Percentiles rank a stretch among this genome's conserved stretches.
Evolutionary conservation across 2,888 invertebrate species (phyloP).

Genomic region (Ganaspis brasiliensis): DNA sequence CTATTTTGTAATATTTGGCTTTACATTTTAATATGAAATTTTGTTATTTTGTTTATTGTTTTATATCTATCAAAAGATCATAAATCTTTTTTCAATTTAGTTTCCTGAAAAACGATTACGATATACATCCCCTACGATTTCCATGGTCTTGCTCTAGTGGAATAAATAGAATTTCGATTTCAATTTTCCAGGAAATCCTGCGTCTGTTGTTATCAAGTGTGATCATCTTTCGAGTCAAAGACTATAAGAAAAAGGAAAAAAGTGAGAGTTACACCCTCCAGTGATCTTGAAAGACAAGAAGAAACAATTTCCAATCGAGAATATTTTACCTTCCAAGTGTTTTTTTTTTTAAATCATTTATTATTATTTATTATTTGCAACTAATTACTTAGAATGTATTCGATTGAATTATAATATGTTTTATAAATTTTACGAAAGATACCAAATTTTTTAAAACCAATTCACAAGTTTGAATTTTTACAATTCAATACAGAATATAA

Average conservation of each 20-base stretch:
- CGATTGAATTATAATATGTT: too few relatives aligned
- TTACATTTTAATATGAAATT: too few relatives aligned
- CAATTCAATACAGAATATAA: too few relatives aligned
- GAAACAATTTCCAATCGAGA: not conserved
- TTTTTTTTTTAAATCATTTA: too few relatives aligned
- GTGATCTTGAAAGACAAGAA: not conserved
- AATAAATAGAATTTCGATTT: not conserved
- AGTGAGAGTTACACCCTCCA: not conserved
- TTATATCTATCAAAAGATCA: too few relatives aligned
- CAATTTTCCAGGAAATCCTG: constrained; percentile 7
- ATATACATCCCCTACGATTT: not conserved
- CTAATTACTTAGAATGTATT: too few relatives aligned
- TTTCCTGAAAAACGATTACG: not conserved
- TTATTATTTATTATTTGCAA: too few relatives aligned
- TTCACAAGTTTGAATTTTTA: too few relatives aligned
- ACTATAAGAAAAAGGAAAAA: not conserved
- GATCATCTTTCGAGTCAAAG: constrained; percentile 11
- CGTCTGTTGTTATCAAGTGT: not conserved
- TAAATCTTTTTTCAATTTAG: not conserved
- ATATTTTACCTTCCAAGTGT: not conserved
- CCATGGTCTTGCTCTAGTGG: not conserved
- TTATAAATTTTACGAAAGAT: too few relatives aligned
- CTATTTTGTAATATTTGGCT: too few relatives aligned
- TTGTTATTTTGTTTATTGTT: too few relatives aligned
- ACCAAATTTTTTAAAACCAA: too few relatives aligned